Base-by-base conservation (phyloP, 1,140 invertebrate genomes). In the Drosophila takahashii region DNA sequence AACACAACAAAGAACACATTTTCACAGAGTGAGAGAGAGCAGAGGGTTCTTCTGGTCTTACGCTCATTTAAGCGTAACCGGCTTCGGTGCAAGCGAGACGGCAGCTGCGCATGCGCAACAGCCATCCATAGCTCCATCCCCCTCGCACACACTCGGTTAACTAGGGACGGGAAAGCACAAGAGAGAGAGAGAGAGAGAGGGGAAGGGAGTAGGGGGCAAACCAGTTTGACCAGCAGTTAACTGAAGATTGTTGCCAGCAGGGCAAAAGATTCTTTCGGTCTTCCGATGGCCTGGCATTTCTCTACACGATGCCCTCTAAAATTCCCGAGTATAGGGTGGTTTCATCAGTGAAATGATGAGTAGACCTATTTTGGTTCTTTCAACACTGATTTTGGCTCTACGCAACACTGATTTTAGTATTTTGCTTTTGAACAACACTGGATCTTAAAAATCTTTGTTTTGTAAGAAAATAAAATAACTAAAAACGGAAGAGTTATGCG, bases 1-100 rank as follows among this genome's bases (percentile, higher is more conserved):
- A 54, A 74, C 36, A 56, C 58, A 73, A 47, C 26, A 65, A 74
- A 64, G 72, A 75, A 47, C 22, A 36, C 34, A 34, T 57, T 57
- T 57, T 57, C 67, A 70, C 65, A 22, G 22, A 61, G 41, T 11
- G 34, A 26, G 56, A 56, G 48, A 53, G 34, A n/a, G 51, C 48
- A 62, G 34, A 44, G 36, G 47, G 54, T 61, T 58, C 83, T 89
- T 59, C 84, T 89, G 79, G 85, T 80, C 57, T 89, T 87, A 87
- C 84, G 83, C 75, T 87, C 79, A 87, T 89, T 89, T 87, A 71
- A 89, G 84, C 84, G 84, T 87, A 87, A 59, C 56, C 54, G 61
- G 61, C 61, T 64, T 64, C 54, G 61, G 61, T 27, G 56, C 61
- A 41, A 76, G 52, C 47, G 72, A 66, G 72, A 72, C 6, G 32